Base-by-base conservation (phyloP, 1,140 invertebrate species). In the Cylas formicarius region DNA sequence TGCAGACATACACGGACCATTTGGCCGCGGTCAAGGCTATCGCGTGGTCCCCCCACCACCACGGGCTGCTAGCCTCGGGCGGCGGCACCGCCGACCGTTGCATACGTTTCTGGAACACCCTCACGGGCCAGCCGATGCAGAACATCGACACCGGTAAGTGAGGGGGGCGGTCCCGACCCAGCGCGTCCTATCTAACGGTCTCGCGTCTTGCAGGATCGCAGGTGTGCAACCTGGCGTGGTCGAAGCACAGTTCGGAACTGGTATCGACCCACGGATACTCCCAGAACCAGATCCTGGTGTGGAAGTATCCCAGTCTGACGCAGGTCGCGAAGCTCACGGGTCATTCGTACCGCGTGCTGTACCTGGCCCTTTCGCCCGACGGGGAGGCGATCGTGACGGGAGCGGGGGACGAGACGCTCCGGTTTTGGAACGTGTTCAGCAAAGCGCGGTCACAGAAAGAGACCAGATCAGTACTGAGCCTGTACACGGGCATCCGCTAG, bases 401-500 rank as follows among this genome's bases (percentile, higher is more conserved):
- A 7, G 96, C 96, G 11, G 97, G 96, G 0, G 97, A 99, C 68
- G 97, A 99, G 68, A 99, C 97, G 1, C 72, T 99, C 5, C 72
- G 97, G 10, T 99, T 99, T 69, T 99, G 96, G 96, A 98, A 98
- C 74, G 92, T 99, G 0, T 99, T 99, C 67, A 94, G 89, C 52
- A 98, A 98, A 75, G 91, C 91, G 10, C 76, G 91, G 31, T 94
- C 90, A 43, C 89, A 93, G 64, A 89, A 91, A 70, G 92, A 96
- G 67, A 92, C 90, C 44, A 92, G 95, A 66, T 95, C 91, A 23
- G 90, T 94, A n/a, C 73, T 97, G 49, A 96, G 94, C 72, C 71
- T 97, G n/a, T 96, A 95, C 67, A 90, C 90, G 2, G 84, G 87
- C 36, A 87, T 94, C 60, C 80, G 86, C 57, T 80, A 48, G 11